Percentiles rank a stretch among this genome's conserved stretches.
Conservation (phyloP, 1,140 invertebrate species). For the Druon quercuslanigerum region DNA sequence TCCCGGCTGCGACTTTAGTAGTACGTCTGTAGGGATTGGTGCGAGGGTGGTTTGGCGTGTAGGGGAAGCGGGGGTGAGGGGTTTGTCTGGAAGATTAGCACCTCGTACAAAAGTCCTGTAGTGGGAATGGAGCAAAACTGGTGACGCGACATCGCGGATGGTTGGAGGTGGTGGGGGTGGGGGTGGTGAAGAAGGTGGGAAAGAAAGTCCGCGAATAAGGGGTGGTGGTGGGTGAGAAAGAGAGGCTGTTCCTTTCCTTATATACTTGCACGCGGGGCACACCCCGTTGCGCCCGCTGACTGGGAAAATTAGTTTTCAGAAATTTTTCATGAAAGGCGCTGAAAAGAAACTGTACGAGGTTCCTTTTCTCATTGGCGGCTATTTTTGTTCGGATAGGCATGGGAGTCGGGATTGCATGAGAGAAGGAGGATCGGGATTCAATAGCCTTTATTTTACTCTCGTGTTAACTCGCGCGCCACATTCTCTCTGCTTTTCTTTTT, state of each 20-base stretch:
- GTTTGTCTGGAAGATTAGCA: constrained; percentile 75
- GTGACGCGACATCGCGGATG: background rate
- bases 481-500: constrained; percentile 36
- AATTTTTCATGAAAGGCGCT: constrained; percentile 72
- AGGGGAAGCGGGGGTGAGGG: constrained; percentile 50
- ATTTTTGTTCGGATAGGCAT: constrained; percentile 65
- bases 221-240: background rate
- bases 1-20: constrained; percentile 62
- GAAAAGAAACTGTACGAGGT: constrained; percentile 71
- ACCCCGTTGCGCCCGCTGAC: constrained; percentile 56
- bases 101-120: constrained; percentile 73
- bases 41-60: constrained; percentile 36
- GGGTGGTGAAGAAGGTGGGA: constrained; percentile 25
- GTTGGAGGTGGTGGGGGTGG: background rate
- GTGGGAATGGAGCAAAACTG: constrained; percentile 51
- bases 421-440: constrained; percentile 56
- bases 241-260: constrained; percentile 33
- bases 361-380: constrained; percentile 73
- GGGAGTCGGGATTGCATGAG: constrained; percentile 29
- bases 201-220: constrained; percentile 30
- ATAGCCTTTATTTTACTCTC: constrained; percentile 72
- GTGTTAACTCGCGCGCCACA: constrained; percentile 59
- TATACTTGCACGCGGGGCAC: constrained; percentile 39
- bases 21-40: constrained; percentile 51
- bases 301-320: constrained; percentile 74